These are phyloP conservation scores for Limnephilus marmoratus DNA, from an alignment of 2,888 invertebrate genomes.

Conservation along the genomic window DNA sequence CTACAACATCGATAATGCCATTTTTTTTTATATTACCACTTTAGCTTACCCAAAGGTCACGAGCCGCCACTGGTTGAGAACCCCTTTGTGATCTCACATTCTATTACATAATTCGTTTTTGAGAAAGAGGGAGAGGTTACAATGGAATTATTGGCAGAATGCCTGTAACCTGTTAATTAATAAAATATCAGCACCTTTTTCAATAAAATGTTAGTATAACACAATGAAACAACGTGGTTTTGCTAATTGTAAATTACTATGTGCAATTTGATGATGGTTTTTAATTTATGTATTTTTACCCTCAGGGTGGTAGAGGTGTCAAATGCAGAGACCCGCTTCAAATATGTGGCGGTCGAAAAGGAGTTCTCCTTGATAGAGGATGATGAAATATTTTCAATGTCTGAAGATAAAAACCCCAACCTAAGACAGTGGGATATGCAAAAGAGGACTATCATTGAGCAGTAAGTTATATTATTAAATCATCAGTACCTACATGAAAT, in stretches of 20 bases:
- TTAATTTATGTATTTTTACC: constrained; percentile 45
- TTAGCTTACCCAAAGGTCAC: too few relatives aligned
- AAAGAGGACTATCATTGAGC: constrained; percentile 76
- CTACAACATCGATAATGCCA: too few relatives aligned
- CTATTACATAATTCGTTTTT: neutral
- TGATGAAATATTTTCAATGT: constrained; percentile 71
- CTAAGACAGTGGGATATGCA: constrained; percentile 75
- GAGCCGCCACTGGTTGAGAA: neutral
- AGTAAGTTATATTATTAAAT: constrained; percentile 72
- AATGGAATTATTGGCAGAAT: too few relatives aligned
- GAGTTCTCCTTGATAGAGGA: constrained; percentile 60
- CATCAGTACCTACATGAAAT: neutral
- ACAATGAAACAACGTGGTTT: neutral
- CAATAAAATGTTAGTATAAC: too few relatives aligned
- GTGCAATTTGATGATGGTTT: neutral
- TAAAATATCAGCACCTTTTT: neutral
- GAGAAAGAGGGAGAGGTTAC: neutral
- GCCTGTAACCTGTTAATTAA: neutral
- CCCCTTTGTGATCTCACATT: neutral
- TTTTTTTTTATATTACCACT: too few relatives aligned
- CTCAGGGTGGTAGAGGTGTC: constrained; percentile 81
- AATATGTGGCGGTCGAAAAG: constrained; percentile 72
- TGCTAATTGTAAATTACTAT: neutral
- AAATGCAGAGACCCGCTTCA: constrained; percentile 75
- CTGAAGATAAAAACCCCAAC: constrained; percentile 74